Base-by-base conservation (phyloP, 2,113 vertebrate species). In the Brachirus orientalis region DNA sequence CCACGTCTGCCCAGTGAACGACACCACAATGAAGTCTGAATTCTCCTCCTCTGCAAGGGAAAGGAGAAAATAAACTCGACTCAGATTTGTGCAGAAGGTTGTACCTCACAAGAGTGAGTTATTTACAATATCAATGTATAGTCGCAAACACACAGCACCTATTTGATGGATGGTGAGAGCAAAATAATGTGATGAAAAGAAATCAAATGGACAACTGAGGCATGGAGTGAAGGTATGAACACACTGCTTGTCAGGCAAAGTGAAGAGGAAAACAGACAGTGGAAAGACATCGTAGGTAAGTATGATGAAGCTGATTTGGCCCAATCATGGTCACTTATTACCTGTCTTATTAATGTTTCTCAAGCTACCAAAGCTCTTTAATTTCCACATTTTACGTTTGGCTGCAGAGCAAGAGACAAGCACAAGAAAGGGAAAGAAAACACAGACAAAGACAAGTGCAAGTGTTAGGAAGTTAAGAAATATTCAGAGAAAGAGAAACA, bases 281-380 rank as follows among this genome's bases (percentile, higher is more conserved):
- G n/a, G n/a, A n/a, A 51, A 20, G 17, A 33, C 10, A 35, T 1
- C 43, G 43, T 19, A 57, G 78, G 66, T n/a, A 44, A 66, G 76
- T 38, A 20, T 48, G 3, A 78, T 69, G 61, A 71, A 35, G 66
- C 68, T 9, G 37, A 62, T 41, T 47, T 52, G 47, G 12, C 4
- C 60, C 53, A n/a, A n/a, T 59, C 73, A 14, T 3, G 63, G 43
- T 47, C 77, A 16, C 58, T 22, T 18, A 77, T 98, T 99, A 98
- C 97, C 97, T 99, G 97, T 96, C 95, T 96, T 98, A 95, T 97
- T 97, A 96, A 99, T 97, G 95, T 98, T 99, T 96, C 97, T 97
- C 95, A 99, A 97, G 95, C 97, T 99, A 99, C 97, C 97, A 95
- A 99, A 98, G 94, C 96, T 97, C 94, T 99, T 99, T 95, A 99